These are phyloP conservation scores for Chrysopilus asiliformis DNA, from an alignment of 2,888 invertebrate species.

Conservation along the genomic window DNA sequence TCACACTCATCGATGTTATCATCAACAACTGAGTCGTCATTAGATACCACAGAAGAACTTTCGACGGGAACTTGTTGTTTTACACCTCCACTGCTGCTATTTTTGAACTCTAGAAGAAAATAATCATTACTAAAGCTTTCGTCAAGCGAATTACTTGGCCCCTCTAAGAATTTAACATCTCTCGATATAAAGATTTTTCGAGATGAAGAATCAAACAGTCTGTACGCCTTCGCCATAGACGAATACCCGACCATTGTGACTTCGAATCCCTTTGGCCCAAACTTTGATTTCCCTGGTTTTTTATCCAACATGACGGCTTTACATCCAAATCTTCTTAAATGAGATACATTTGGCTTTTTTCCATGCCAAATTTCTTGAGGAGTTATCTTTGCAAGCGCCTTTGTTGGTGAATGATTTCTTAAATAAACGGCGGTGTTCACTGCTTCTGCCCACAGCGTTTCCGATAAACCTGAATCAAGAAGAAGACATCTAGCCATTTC, in stretches of 20 bases:
- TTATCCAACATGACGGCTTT: constrained; percentile 14
- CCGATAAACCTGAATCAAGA: constrained; percentile 17
- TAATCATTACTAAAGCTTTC: too few species aligned
- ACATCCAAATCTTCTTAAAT: constrained; percentile 15
- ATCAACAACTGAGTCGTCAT: too few species aligned
- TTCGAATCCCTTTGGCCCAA: constrained; percentile 13
- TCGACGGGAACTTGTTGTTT: too few species aligned
- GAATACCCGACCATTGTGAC: constrained; percentile 14
- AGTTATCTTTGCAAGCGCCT: constrained; percentile 13
- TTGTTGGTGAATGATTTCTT: constrained; percentile 14
- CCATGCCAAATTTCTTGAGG: constrained; percentile 18
- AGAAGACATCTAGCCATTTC: constrained; percentile 22
- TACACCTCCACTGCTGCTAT: too few species aligned
- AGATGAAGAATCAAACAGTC: background rate
- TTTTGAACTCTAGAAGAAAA: too few species aligned
- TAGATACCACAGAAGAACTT: too few species aligned
- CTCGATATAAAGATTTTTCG: constrained; percentile 1
- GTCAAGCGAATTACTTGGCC: too few species aligned
- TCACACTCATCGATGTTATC: too few species aligned
- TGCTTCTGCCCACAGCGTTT: constrained; percentile 17
- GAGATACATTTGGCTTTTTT: constrained; percentile 12
- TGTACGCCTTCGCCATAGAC: too few species aligned
- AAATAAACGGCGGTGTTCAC: constrained; percentile 14
- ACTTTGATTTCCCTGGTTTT: constrained; percentile 9
- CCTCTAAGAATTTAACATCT: constrained; percentile 4